phyloP scores from a whole-genome alignment of 2,113 vertebrate species.

The Galeopterus variegatus region DNA sequence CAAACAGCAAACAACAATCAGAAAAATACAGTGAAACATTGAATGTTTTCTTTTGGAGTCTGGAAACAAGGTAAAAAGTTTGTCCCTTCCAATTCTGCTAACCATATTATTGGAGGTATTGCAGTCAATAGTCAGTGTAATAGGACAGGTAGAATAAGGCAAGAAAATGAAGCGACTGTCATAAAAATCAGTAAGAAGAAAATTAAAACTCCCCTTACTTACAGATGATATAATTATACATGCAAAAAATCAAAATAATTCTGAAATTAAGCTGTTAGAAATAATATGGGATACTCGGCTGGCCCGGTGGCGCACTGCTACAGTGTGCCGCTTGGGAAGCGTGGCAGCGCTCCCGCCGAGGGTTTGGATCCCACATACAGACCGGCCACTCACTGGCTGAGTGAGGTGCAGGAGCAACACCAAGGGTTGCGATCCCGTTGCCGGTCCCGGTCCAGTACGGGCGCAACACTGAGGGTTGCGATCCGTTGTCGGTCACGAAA shows the following conservation, averaged over 20 bases:
- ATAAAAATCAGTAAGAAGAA: background rate
- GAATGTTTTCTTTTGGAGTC: background rate
- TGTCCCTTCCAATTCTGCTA: background rate
- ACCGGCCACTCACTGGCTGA: too few species aligned
- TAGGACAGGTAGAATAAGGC: background rate
- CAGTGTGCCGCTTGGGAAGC: too few species aligned
- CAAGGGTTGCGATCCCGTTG: too few species aligned
- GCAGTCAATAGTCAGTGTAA: background rate
- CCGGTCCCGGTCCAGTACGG: too few species aligned
- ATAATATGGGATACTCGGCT: background rate
- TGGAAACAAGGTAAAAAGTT: background rate
- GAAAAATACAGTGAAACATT: background rate
- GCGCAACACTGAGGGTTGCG: too few species aligned
- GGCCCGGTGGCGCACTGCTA: too few species aligned
- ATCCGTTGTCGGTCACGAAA: too few species aligned
- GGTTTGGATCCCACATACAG: too few species aligned
- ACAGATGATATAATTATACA: background rate
- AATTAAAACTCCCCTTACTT: background rate
- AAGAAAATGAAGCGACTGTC: background rate
- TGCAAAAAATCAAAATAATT: background rate
- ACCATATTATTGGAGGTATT: background rate
- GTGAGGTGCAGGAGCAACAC: too few species aligned
- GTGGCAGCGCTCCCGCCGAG: too few species aligned
- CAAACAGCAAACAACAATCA: background rate
- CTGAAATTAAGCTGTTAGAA: background rate